Evolutionary conservation across 2,888 invertebrate species (phyloP), one percentile per base, ranked within the genome.

Genomic region (Physocephala rufipes): DNA sequence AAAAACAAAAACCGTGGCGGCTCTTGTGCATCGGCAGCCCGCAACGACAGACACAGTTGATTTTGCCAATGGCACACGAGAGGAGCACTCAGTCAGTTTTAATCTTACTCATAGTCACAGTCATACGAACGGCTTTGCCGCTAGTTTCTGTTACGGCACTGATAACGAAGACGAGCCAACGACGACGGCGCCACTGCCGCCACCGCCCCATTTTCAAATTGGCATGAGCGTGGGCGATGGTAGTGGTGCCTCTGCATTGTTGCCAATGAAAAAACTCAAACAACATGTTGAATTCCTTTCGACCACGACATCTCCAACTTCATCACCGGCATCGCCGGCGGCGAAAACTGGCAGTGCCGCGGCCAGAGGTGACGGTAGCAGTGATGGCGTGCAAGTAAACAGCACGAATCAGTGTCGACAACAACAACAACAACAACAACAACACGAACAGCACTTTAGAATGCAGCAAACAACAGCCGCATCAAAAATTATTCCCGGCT

Each of bases 401-500:
- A 43, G 49, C 24, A n/a, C 28, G 45, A 24, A 12, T 19, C 70
- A 63, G 36, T 71, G 62, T 9, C 72, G 69, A 30, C 72, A 67
- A 4, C 67, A 67, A 70, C 65, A 61, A 36, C 74, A 53, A 47
- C 65, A 68, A 24, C 73, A 74, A 30, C 66, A 67, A 4, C 67
- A 67, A 70, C 65, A 61, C 24, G 73, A 53, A 47, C 65, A 68
- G 19, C 73, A 74, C 28, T 63, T 61, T 9, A 62, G 51, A 55
- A 74, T 76, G 36, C 75, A 36, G 36, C 36, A 36, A 7, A 9
- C 36, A 36, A 9, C 36, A 4, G 36, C 75, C 4, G 78, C 80
- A 55, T 74, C 79, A 16, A 78, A 79, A 73, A 79, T 85, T 71
- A 77, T 93, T 65, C 87, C 88, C 67, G 93, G 92, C 78, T 90